Evolutionary conservation across 2,888 invertebrate species (phyloP).

Genomic region (Rhogogaster chlorosoma): DNA sequence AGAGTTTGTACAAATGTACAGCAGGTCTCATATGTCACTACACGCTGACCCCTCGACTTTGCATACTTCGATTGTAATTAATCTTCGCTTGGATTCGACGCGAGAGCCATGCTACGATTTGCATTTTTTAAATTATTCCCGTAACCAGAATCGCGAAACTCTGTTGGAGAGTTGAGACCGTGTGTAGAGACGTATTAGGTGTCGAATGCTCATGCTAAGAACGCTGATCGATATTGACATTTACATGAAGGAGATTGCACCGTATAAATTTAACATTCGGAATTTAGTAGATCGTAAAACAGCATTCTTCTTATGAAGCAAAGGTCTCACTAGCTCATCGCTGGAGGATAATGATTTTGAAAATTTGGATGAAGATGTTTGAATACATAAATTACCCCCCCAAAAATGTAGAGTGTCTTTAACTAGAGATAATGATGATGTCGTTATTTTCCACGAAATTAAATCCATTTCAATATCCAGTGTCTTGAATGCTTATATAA

Average conservation of each 20-base stretch:
- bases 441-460: background rate
- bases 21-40: conserved; percentile 43
- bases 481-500: background rate
- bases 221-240: background rate
- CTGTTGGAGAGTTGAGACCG: background rate
- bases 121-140: conserved; percentile 46
- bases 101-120: conserved; percentile 23
- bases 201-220: background rate
- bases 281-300: background rate
- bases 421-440: background rate
- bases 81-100: conserved; percentile 34
- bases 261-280: background rate
- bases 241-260: background rate
- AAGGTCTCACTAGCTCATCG: background rate
- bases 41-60: conserved; percentile 48
- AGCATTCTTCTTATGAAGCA: background rate
- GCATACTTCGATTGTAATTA: conserved; percentile 51
- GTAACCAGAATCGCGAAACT: conserved; percentile 15
- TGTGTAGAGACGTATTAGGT: background rate
- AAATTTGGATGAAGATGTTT: background rate
- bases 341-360: background rate
- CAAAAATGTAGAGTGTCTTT: background rate
- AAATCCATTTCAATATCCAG: background rate
- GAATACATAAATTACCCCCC: background rate
- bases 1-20: conserved; percentile 32